Conservation (phyloP, 2,797 vertebrate species). For the Melanotaenia nigrans region DNA sequence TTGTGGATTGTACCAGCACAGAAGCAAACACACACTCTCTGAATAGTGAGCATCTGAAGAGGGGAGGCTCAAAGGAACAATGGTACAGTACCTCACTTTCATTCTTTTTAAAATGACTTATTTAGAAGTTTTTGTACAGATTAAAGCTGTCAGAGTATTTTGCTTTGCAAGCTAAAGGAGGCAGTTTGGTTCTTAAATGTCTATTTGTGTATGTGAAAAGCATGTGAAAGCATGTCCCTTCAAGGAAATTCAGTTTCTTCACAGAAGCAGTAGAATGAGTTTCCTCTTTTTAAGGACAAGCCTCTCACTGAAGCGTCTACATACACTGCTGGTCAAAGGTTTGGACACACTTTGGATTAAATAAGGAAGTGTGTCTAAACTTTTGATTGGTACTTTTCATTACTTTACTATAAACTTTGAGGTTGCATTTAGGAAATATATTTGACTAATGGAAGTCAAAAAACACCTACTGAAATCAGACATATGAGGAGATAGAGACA, state of each 20-base stretch:
- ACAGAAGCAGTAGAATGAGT: slow-evolving; percentile 16
- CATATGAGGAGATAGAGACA: not conserved
- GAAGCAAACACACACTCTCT: slow-evolving; percentile 22
- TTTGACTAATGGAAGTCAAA: not conserved
- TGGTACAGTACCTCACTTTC: slow-evolving; percentile 71
- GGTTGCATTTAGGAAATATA: not conserved
- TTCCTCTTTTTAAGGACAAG: slow-evolving; percentile 65
- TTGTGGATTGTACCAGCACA: slow-evolving; percentile 56
- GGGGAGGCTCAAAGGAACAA: slow-evolving; percentile 53
- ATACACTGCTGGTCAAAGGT: too few species aligned
- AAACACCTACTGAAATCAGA: not conserved
- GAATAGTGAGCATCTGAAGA: slow-evolving; percentile 49
- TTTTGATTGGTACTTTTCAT: not conserved
- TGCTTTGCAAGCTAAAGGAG: not conserved
- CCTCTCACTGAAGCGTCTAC: too few species aligned
- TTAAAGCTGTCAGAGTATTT: not conserved
- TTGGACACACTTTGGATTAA: too few species aligned
- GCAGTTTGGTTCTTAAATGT: not conserved
- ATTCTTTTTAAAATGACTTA: slow-evolving; percentile 5
- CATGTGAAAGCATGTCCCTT: not conserved
- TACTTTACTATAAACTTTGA: not conserved
- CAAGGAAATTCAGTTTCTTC: slow-evolving; percentile 33
- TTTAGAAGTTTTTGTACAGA: not conserved
- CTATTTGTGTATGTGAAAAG: not conserved
- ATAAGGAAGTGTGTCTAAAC: too few species aligned